These are phyloP conservation scores for Talpa occidentalis DNA, from an alignment of 2,113 vertebrate genomes.

Conservation along the genomic window DNA sequence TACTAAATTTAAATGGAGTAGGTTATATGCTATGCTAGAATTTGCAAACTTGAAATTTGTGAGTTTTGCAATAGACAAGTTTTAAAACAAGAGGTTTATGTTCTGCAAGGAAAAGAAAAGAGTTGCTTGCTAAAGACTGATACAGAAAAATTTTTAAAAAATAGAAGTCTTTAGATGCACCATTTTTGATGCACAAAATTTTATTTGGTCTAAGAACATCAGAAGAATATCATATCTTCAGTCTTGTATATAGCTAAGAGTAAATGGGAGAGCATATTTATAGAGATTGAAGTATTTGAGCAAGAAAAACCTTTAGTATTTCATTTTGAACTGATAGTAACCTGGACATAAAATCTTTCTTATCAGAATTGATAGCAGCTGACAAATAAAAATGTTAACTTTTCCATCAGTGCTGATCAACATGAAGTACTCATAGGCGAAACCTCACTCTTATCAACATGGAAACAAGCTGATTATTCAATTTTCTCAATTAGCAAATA, in stretches of 20 bases:
- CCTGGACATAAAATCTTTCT: conserved; percentile 21
- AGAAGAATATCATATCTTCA: not conserved
- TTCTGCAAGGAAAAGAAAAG: not conserved
- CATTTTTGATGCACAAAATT: conserved; percentile 5
- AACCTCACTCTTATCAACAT: not conserved
- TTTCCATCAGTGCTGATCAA: conserved; percentile 3
- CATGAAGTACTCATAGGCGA: not conserved
- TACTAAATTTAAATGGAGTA: not conserved
- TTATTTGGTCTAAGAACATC: conserved; percentile 5
- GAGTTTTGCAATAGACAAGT: conserved; percentile 2
- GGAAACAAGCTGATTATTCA: not conserved
- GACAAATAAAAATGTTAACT: conserved; percentile 12
- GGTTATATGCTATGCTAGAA: not conserved
- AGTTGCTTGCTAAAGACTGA: not conserved
- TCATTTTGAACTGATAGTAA: not conserved
- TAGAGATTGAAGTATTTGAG: not conserved
- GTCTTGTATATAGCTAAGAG: not conserved
- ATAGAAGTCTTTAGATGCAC: not conserved
- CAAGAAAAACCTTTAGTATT: not conserved
- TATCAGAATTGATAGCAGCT: not conserved
- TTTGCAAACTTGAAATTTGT: not conserved
- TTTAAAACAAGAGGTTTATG: not conserved
- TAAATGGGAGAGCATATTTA: not conserved
- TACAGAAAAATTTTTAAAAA: not conserved
- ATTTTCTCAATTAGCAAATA: conserved; percentile 7